Base-by-base conservation (phyloP, 2,888 invertebrate species). In the Scaptomyza tumidula region DNA sequence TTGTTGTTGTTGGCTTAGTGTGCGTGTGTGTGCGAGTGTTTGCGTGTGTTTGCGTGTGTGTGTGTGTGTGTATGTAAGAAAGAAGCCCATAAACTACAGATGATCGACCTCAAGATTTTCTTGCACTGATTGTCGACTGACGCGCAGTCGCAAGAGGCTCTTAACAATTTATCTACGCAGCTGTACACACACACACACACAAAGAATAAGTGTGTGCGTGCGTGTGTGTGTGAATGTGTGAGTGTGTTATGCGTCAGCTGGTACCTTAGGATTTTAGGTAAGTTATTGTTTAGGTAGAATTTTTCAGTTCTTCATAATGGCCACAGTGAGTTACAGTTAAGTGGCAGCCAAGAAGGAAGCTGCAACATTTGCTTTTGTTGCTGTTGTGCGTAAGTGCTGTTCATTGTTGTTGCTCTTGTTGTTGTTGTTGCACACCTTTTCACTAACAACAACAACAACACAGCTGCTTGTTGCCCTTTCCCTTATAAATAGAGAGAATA, bases 21-120 rank as follows among this genome's bases (percentile, higher is more conserved):
- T 10, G 41, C 6, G 37, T 37, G 16, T 16, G 16, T 10, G 41
- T 24, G 24, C n/a, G n/a, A n/a, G n/a, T n/a, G n/a, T n/a, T n/a
- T n/a, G n/a, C n/a, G n/a, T n/a, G n/a, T 3, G 24, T 24, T 1
- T 24, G 24, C 5, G 24, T 24, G 24, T 14, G 39, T 41, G 41
- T 41, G 41, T 16, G 4, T 10, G 41, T 16, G 16, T 16, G 46
- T 50, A 65, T 59, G 62, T 61, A 46, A 62, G 57, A 65, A 74
- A 73, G 84, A 86, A 84, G 89, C 82, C 80, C 87, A 86, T 88
- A 88, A 88, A 88, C 87, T 88, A 88, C 83, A 81, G 89, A 88
- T 88, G 85, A 86, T 86, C 85, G 87, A 86, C 85, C 85, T 88
- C 89, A 81, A 81, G 89, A 86, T 87, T 65, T 74, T 84, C 74